Conservation (phyloP, 2,113 vertebrate species). For the Nymphicus hollandicus region DNA sequence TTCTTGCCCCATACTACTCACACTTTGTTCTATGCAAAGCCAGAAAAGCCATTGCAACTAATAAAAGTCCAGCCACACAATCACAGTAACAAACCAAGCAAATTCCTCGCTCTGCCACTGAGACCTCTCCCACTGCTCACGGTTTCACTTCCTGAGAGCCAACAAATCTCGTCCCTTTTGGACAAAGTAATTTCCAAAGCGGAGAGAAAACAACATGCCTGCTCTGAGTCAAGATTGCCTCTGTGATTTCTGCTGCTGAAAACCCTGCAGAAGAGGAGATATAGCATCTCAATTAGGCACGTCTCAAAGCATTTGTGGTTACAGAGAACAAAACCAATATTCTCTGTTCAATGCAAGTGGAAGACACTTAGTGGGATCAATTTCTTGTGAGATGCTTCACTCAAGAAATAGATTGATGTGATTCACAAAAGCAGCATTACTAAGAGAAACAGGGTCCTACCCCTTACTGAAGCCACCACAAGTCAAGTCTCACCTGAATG, state of each 20-base stretch:
- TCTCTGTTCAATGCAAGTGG: not conserved
- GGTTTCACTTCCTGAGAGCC: not conserved
- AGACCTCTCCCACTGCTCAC: not conserved
- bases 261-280: not conserved
- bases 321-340: not conserved
- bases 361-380: not conserved
- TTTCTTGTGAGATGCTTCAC: not conserved
- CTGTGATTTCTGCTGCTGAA: not conserved
- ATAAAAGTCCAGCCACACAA: not conserved
- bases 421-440: not conserved
- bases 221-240: not conserved
- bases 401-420: not conserved
- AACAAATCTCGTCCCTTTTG: not conserved
- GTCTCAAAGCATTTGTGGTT: not conserved
- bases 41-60: not conserved
- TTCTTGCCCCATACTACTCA: not conserved
- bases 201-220: not conserved
- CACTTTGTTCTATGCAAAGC: not conserved
- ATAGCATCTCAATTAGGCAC: not conserved
- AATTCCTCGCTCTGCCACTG: fast-evolving
- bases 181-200: not conserved
- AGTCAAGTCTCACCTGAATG: not conserved
- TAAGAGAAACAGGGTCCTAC: not conserved
- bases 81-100: not conserved
- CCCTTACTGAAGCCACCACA: not conserved